Base-by-base conservation (phyloP, 2,888 invertebrate genomes). In the Harpalus rufipes region DNA sequence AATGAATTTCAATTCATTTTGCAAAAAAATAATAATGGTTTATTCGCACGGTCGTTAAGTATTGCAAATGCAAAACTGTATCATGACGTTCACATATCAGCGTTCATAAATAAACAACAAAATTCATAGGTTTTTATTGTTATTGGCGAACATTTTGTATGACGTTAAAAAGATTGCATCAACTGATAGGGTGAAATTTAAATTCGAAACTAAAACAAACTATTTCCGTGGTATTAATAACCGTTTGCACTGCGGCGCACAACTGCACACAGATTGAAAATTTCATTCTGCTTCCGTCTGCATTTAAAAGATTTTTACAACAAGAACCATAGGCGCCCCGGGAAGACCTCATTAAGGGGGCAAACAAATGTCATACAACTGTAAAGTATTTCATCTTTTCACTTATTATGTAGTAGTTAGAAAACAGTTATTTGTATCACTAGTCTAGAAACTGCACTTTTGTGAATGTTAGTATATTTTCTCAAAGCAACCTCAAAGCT, bases 1-100 rank as follows among this genome's bases (percentile, higher is more conserved):
- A 74, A 78, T 56, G 78, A 78, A 78, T 78, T 78, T 58, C 78
- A 78, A 78, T 78, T 78, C 78, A 58, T 58, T 78, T 78, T 8
- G 58, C 58, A 78, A 78, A 78, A 32, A 78, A 78, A 74, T 74
- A 44, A 74, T 74, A 44, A 74, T 74, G 72, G 72, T 74, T 68
- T 68, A 68, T 39, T 68, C 39, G 16, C 68, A 68, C 68, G 68
- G n/a, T 68, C n/a, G 7, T 63, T 7, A 63, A 63, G 63, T 63
- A 63, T 63, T 39, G 68, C 68, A 68, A 68, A 68, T 68, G 68
- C 39, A n/a, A 65, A 74, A 74, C 72, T 14, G 10, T 41, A 44
- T 16, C 72, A 44, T 74, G 44, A 74, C 44, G 41, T 74, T 44
- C 44, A 44, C 72, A 44, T 74, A 44, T 44, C 14, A 74, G 41